A percentile compares a stretch with the other conserved stretches of the same genome.
These are phyloP conservation scores for Temnothorax rugatulus DNA, from an alignment of 2,888 invertebrate species.

Conservation along the genomic window DNA sequence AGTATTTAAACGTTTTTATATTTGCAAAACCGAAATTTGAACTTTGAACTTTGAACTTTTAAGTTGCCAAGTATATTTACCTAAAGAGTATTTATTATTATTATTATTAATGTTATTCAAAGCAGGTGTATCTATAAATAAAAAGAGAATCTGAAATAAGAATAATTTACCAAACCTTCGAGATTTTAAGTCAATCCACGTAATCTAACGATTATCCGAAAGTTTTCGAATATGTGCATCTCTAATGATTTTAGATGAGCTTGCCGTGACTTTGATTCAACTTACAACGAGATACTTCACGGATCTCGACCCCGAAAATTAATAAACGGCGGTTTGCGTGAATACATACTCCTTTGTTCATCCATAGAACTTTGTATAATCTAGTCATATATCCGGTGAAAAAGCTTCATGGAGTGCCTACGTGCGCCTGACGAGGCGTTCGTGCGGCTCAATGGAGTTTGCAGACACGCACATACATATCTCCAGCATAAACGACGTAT, in stretches of 20 bases:
- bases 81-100: not conserved
- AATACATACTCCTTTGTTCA: conserved; percentile 35
- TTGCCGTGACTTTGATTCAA: not conserved
- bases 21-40: not conserved
- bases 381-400: conserved; percentile 51
- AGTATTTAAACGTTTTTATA: not conserved
- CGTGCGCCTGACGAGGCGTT: conserved; percentile 33
- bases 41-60: not conserved
- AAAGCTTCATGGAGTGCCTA: conserved; percentile 55
- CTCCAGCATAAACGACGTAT: conserved; percentile 24
- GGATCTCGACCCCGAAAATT: conserved; percentile 25
- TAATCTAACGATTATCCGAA: not conserved
- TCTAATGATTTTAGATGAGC: conserved; percentile 29
- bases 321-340: conserved; percentile 48
- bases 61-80: not conserved
- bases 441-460: conserved; percentile 54
- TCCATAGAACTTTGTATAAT: conserved; percentile 52
- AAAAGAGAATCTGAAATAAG: not conserved
- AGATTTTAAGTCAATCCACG: not conserved
- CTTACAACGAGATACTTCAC: not conserved
- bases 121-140: conserved; percentile 24
- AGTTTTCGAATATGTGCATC: not conserved
- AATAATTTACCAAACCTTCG: not conserved
- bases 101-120: conserved; percentile 2
- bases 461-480: conserved; percentile 47